Conservation (phyloP, 2,888 invertebrate species). For the Aphidoletes aphidimyza region DNA sequence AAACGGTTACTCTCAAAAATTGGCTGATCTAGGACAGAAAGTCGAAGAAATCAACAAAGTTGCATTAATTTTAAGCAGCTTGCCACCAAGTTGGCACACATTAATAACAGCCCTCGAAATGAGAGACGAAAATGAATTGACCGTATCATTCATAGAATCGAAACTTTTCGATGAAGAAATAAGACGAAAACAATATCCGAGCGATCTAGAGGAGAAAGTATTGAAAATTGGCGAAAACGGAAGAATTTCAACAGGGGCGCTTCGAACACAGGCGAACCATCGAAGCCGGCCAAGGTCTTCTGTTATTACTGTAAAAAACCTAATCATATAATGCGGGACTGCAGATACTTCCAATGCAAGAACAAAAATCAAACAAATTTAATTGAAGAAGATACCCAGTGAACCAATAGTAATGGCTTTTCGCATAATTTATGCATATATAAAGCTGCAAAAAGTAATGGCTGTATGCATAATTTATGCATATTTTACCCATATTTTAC, state of each 20-base stretch:
- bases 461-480: too few relatives aligned
- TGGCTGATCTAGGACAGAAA: slow-evolving; percentile 50
- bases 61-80: slow-evolving; percentile 34
- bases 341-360: slow-evolving; percentile 56
- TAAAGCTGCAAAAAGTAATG: too few relatives aligned
- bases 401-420: too few relatives aligned
- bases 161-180: background rate
- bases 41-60: background rate
- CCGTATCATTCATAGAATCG: background rate
- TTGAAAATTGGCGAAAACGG: background rate
- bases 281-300: slow-evolving; percentile 14
- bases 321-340: slow-evolving; percentile 57
- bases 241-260: background rate
- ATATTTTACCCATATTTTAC: too few relatives aligned
- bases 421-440: too few relatives aligned
- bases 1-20: slow-evolving; percentile 56
- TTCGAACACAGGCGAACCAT: background rate
- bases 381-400: background rate
- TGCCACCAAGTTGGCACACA: slow-evolving; percentile 54
- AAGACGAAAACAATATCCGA: background rate
- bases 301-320: slow-evolving; percentile 58
- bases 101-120: slow-evolving; percentile 57
- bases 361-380: background rate
- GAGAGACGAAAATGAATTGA: slow-evolving; percentile 54
- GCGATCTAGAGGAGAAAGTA: background rate